A percentile compares a stretch with the other conserved stretches of the same genome.
phyloP scores from a whole-genome alignment of 35 echinoderm and acorn worm species.

The Holothuria glaberrima region DNA sequence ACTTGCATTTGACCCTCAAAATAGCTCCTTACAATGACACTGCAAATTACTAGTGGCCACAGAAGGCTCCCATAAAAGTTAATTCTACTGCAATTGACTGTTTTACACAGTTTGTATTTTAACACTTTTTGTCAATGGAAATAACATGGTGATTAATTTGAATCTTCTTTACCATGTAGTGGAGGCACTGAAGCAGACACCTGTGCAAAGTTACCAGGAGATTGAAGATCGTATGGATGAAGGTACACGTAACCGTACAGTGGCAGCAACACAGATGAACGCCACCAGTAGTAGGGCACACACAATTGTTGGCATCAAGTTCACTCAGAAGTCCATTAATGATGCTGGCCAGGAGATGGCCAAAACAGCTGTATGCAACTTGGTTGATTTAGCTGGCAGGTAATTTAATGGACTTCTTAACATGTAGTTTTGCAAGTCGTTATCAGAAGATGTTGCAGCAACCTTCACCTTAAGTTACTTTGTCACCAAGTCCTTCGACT shows the following conservation, averaged over 20 bases:
- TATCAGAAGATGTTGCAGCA: no score
- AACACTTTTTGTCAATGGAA: no score
- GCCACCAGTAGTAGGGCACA: slow-evolving; percentile 97
- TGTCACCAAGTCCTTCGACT: no score
- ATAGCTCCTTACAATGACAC: no score
- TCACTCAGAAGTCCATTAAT: slow-evolving; percentile 95
- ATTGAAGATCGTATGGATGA: slow-evolving; percentile 97
- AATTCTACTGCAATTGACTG: no score
- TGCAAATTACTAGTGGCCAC: no score
- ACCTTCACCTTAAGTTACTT: no score
- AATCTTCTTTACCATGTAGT: slow-evolving; percentile 26
- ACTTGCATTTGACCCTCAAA: no score
- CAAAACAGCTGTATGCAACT: slow-evolving; percentile 83
- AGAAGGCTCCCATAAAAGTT: no score
- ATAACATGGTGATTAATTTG: no score
- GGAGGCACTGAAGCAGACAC: slow-evolving; percentile 63
- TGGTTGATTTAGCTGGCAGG: slow-evolving; percentile 98
- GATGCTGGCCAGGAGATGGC: slow-evolving; percentile 97
- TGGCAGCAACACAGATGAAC: slow-evolving; percentile 98
- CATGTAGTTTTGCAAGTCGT: no score
- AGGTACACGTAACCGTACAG: slow-evolving; percentile 92
- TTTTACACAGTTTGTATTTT: no score
- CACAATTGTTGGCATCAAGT: slow-evolving; percentile 91
- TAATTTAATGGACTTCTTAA: background rate
- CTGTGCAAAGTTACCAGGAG: slow-evolving; percentile 90